Base-by-base conservation (phyloP, 2,888 invertebrate genomes). In the Epinotia demarniana region DNA sequence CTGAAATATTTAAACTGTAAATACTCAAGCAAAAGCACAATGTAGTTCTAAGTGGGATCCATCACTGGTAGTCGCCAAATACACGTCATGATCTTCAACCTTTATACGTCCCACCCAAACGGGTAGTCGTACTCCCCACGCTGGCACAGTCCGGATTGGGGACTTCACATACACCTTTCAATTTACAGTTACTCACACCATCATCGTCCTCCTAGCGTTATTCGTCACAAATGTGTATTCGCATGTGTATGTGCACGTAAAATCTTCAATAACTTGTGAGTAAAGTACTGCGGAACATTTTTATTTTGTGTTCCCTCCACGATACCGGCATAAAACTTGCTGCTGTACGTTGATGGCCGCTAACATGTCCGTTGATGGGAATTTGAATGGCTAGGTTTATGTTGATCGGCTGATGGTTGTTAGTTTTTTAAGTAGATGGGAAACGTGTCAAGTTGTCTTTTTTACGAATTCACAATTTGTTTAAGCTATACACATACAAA, bases 261-360 rank as follows among this genome's bases (percentile, higher is more conserved):
- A 53, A 6, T 53, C 1, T n/a, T n/a, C 16, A 27, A 27, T 12
- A 23, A 23, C 13, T 27, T 60, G 58, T 16, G 13, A 16, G 33
- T n/a, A 9, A 61, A 33, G 23, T 60, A 69, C 60, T 60, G 69
- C 23, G 23, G 0, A 46, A 3, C 4, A 18, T 60, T 60, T 9
- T 69, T 60, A 16, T 5, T 46, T n/a, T n/a, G 46, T 60, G 58
- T 8, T 46, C 4, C 57, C 1, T 43, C 43, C 46, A 69, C 60
- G 69, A 60, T 60, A 46, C 23, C 68, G 43, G 23, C 69, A 69
- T 69, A 69, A 68, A 69, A 69, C 69, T 69, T 58, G 39, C 16
- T 16, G 8, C 39, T 4, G 60, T 46, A 27, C 58, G 23, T 16
- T 60, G 27, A 69, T 16, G 46, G 58, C 69, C 19, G 58, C 68